These are phyloP conservation scores for Cheracebus regulus DNA, from an alignment of 2,797 vertebrate genomes.

Conservation along the genomic window DNA sequence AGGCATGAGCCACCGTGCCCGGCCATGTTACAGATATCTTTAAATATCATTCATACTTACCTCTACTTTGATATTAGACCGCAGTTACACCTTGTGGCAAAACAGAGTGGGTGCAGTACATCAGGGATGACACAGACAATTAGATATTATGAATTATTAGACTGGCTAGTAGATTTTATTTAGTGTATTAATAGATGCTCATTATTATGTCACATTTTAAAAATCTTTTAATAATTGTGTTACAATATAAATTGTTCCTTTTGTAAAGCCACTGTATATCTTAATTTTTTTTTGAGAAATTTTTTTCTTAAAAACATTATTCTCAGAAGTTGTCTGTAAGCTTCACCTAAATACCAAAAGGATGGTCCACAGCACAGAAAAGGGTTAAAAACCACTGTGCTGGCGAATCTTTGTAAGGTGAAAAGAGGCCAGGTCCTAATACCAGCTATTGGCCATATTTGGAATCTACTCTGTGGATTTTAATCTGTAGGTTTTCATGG, in stretches of 20 bases:
- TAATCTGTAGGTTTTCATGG: constrained; percentile 1
- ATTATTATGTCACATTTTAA: not conserved
- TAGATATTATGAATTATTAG: not conserved
- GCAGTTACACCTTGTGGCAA: too few species aligned
- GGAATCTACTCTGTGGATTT: not conserved
- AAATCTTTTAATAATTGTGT: constrained; percentile 17
- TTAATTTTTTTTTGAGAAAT: not conserved
- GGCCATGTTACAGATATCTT: not conserved
- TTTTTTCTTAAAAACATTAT: not conserved
- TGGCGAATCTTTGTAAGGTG: not conserved
- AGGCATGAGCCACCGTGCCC: too few species aligned
- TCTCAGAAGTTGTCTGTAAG: constrained; percentile 3
- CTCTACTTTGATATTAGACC: not conserved
- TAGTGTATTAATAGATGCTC: not conserved
- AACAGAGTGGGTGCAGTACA: too few species aligned
- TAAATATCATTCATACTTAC: constrained; percentile 5
- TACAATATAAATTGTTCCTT: not conserved
- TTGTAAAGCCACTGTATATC: not conserved
- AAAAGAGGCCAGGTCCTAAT: not conserved
- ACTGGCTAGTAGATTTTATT: not conserved
- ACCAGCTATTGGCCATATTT: not conserved
- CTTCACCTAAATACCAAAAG: constrained; percentile 1
- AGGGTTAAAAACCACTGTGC: not conserved
- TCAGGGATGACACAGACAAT: too few species aligned
- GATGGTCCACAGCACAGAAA: not conserved